Percentiles rank a stretch among this genome's conserved stretches.
These are phyloP conservation scores for Spea hammondii DNA, from an alignment of 2,797 vertebrate genomes.

Conservation along the genomic window DNA sequence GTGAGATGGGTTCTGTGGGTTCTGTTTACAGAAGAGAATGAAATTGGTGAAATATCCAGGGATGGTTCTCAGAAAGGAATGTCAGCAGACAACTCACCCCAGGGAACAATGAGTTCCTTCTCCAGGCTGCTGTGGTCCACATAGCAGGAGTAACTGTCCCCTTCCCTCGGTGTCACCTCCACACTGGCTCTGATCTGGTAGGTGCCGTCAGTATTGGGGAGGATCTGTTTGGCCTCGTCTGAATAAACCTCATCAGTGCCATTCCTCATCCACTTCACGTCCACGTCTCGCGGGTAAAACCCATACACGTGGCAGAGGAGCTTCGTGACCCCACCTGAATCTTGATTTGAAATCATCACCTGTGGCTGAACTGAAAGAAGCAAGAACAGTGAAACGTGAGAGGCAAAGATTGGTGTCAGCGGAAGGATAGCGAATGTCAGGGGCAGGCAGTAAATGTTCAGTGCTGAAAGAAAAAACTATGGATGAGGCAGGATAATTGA, in stretches of 20 bases:
- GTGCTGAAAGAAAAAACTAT: too few relatives aligned
- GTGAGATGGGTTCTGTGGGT: too few relatives aligned
- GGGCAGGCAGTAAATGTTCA: too few relatives aligned
- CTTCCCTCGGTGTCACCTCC: conserved; percentile 4
- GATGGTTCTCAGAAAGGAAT: too few relatives aligned
- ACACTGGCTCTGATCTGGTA: conserved; percentile 20
- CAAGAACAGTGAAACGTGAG: too few relatives aligned
- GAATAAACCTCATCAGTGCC: background rate
- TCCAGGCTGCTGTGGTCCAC: conserved; percentile 17
- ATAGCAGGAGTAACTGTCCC: conserved; percentile 18
- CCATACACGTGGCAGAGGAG: conserved; percentile 17
- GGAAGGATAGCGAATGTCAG: too few relatives aligned
- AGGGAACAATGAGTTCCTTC: too few relatives aligned
- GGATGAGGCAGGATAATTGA: too few relatives aligned
- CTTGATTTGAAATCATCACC: background rate
- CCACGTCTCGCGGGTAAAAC: conserved; percentile 11
- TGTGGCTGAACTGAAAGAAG: background rate
- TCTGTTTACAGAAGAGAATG: too few relatives aligned
- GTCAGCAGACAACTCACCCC: too few relatives aligned
- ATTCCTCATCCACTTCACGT: conserved; percentile 33
- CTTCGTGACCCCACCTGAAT: background rate
- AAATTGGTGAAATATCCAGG: too few relatives aligned
- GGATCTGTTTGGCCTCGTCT: background rate
- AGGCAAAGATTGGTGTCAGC: too few relatives aligned
- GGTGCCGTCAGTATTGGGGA: conserved; percentile 35